Base-by-base conservation (phyloP, 2,113 vertebrate species). In the Fulmarus glacialis region DNA sequence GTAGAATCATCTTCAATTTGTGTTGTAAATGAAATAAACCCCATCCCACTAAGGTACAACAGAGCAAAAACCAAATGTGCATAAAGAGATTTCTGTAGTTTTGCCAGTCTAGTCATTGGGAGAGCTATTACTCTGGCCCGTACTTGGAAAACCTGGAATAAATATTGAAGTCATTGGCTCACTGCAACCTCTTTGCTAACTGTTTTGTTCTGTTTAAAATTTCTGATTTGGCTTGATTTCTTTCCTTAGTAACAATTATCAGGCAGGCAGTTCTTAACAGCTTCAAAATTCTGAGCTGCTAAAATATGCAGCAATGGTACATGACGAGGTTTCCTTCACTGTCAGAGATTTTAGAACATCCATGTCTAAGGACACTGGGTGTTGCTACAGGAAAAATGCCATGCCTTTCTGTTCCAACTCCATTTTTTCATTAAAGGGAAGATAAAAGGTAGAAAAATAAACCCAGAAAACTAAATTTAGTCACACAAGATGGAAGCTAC, bases 391-490 rank as follows among this genome's bases (percentile, higher is more conserved):
- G 32, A 91, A 91, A 70, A 45, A 64, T 0, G 3, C 62, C 30
- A 58, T 22, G 75, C 27, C 34, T 13, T 71, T 91, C 73, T 90
- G 52, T n/a, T 95, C 82, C 66, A 86, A 52, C 36, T 67, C 40
- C 29, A 9, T 1, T 27, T 91, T 32, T 94, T 56, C 79, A 90
- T 85, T 52, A 88, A 95, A 80, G 62, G 23, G 15, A 88, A 86
- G 58, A 88, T 1, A 72, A 47, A 82, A 88, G 79, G 48, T 47
- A 60, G 74, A 75, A 94, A 94, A 95, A 94, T 85, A 94, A 95
- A 91, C 71, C 4, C 38, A 90, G 68, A 91, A 89, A 87, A 66
- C 64, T 82, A 95, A 91, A 97, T 95, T 82, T 88, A 86, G 79
- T 75, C 60, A 71, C 6, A 3, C 13, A 67, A 82, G 45, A 84